phyloP scores from a whole-genome alignment of 1,140 invertebrate species.

The Pseudobourletiella spinata region DNA sequence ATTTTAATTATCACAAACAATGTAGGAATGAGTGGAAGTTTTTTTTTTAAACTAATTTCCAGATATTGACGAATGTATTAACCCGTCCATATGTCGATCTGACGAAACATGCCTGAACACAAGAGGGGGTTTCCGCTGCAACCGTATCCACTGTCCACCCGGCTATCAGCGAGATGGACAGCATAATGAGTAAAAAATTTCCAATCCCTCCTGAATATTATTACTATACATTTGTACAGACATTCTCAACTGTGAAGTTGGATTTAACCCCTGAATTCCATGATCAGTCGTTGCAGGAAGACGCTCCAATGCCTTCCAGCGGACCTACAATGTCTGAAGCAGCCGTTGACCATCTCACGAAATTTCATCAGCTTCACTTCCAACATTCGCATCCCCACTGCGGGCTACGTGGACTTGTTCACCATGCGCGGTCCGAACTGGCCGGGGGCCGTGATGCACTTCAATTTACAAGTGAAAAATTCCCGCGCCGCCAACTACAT shows the following conservation, averaged over 20 bases:
- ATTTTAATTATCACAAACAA: no score
- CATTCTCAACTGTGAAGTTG: no score
- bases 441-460: slow-evolving; percentile 57
- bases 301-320: slow-evolving; percentile 55
- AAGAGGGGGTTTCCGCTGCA: slow-evolving; percentile 77
- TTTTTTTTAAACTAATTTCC: no score
- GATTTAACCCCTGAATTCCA: no score
- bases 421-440: slow-evolving; percentile 68
- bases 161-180: slow-evolving; percentile 64
- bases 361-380: slow-evolving; percentile 85
- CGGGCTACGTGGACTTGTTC: slow-evolving; percentile 65
- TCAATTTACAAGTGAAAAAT: slow-evolving; percentile 59
- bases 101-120: slow-evolving; percentile 85
- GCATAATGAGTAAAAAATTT: slow-evolving; percentile 59
- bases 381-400: slow-evolving; percentile 61
- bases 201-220: no score
- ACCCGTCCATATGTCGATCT: slow-evolving; percentile 36
- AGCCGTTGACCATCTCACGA: slow-evolving; percentile 74
- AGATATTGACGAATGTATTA: slow-evolving; percentile 82
- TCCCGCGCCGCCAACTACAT: slow-evolving; percentile 54
- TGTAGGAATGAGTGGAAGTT: no score
- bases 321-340: slow-evolving; percentile 60
- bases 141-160: slow-evolving; percentile 68
- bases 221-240: no score
- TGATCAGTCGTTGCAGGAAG: slow-evolving; percentile 75